phyloP scores from a whole-genome alignment of 1,140 invertebrate genomes.

The Drosophila kanapiae region DNA sequence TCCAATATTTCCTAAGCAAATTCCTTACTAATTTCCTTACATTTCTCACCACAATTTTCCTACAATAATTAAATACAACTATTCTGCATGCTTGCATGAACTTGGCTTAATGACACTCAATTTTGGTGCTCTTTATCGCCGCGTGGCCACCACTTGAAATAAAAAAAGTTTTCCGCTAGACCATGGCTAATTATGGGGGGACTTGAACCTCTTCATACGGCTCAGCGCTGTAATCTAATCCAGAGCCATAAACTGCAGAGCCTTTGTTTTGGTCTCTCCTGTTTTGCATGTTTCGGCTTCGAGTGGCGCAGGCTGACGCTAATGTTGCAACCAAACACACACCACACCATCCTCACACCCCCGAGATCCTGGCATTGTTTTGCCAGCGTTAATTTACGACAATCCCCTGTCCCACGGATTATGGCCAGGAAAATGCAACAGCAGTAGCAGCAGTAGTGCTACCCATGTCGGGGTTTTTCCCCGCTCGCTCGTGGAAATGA shows the following conservation, averaged over 20 bases:
- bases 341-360: constrained; percentile 21
- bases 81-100: neutral
- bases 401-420: constrained; percentile 69
- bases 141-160: neutral
- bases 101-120: constrained; percentile 9
- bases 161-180: constrained; percentile 21
- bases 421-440: constrained; percentile 60
- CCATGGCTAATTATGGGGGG: constrained; percentile 49
- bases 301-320: constrained; percentile 58
- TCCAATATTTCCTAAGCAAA: neutral
- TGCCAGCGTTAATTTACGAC: constrained; percentile 77
- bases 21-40: neutral
- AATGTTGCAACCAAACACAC: constrained; percentile 55
- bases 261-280: constrained; percentile 55
- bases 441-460: constrained; percentile 2
- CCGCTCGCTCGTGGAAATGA: constrained; percentile 50
- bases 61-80: neutral
- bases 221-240: constrained; percentile 50
- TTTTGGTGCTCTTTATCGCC: neutral
- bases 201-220: constrained; percentile 37
- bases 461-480: constrained; percentile 18
- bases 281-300: constrained; percentile 71
- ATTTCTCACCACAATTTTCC: neutral
- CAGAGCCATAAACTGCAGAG: constrained; percentile 75
- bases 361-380: constrained; percentile 31